Base-by-base conservation (phyloP, 2,113 vertebrate genomes). In the Nanorana parkeri region DNA sequence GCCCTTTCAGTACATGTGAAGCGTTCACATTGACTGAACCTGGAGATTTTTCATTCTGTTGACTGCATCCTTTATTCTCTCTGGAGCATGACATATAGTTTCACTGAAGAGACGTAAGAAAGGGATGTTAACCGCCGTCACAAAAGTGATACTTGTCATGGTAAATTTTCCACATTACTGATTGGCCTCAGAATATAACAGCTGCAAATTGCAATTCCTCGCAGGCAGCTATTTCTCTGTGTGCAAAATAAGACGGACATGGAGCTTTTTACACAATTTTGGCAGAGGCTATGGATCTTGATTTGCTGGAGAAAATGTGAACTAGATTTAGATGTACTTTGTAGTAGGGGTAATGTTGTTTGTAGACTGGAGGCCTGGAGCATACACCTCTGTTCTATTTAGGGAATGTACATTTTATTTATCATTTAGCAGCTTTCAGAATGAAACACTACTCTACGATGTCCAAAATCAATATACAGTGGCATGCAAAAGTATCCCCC, bases 141-240 rank as follows among this genome's bases (percentile, higher is more conserved):
- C 26, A 68, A 56, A 41, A 67, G 28, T 19, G 64, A 68, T 78
- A 24, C 29, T 11, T 23, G 64, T 68, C 65, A 41, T 67, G 64
- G 64, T 58, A 23, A 47, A 78, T 78, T 78, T 78, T 51, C 61
- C 61, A 78, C 41, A 66, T 78, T 78, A 60, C 52, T 55, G 24
- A 56, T 56, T 55, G 69, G n/a, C 47, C 24, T 29, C 15, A 15
- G 17, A 4, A 56, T 55, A 28, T 15, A n/a, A 56, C 26, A 73
- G 17, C 19, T 26, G 51, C 52, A 73, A 29, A 56, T 56, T 73
- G 20, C 28, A 26, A 56, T 56, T 73, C 69, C 51, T 73, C 36
- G 7, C 7, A 54, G 51, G 68, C 47, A 54, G 1, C 1, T 16
- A 8, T 55, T 71, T 24, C 5, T 52, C 28, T 28, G 68, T 17